Evolutionary conservation across 2,888 invertebrate genomes (phyloP).

Genomic region (Chaetogeoica ovagalla): DNA sequence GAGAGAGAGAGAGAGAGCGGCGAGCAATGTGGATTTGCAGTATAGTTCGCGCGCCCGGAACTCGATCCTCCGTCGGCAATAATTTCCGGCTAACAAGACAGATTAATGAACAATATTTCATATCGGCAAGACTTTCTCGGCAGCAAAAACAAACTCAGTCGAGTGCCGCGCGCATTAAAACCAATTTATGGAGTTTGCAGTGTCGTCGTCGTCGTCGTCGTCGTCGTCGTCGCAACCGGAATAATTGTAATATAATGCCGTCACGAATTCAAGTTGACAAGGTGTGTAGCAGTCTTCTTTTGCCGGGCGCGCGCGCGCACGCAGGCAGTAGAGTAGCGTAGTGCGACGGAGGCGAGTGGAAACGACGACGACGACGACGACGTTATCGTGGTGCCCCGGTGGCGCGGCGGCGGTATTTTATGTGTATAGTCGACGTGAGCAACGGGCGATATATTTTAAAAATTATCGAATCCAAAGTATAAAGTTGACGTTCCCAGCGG

Average conservation of each 20-base stretch:
- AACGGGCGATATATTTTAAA: conserved; percentile 52
- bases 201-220: conserved; percentile 33
- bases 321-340: neutral
- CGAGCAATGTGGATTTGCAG: neutral
- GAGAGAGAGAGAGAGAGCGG: neutral
- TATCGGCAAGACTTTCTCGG: conserved; percentile 51
- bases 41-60: conserved; percentile 38
- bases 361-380: conserved; percentile 67
- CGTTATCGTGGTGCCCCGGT: conserved; percentile 60
- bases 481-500: conserved; percentile 53
- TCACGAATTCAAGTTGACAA: conserved; percentile 52
- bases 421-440: conserved; percentile 58
- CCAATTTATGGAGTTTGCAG: conserved; percentile 51
- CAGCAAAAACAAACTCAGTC: conserved; percentile 51
- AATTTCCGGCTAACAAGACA: conserved; percentile 53
- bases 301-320: conserved; percentile 36
- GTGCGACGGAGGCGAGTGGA: conserved; percentile 23
- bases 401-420: conserved; percentile 19
- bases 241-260: conserved; percentile 53
- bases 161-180: conserved; percentile 51
- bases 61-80: conserved; percentile 52
- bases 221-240: conserved; percentile 37
- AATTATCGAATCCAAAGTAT: conserved; percentile 52
- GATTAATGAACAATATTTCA: conserved; percentile 53
- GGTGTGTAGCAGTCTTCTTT: conserved; percentile 44